Base-by-base conservation (phyloP, 2,797 vertebrate genomes). In the Myotis planiceps region DNA sequence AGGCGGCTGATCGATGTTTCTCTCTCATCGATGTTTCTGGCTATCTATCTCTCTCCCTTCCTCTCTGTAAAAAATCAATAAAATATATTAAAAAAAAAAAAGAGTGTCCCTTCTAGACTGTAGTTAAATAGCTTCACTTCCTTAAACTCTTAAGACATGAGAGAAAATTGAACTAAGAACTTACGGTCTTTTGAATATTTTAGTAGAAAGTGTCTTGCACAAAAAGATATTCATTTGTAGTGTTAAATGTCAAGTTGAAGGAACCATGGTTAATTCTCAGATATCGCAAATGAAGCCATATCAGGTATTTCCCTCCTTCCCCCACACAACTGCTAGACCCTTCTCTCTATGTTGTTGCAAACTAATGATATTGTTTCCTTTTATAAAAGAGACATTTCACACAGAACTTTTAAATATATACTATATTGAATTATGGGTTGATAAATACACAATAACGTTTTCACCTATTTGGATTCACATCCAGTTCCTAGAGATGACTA, bases 341-440 rank as follows among this genome's bases (percentile, higher is more conserved):
- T 45, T 66, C 47, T 58, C 18, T 71, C 34, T 34, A 19, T 16
- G 51, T 80, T 37, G 39, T 53, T 82, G 13, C 4, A 79, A 60
- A 84, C 7, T 74, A 74, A 7, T 84, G 21, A 72, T 63, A 12
- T 65, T 53, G 34, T 84, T 91, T 71, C 23, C 49, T 34, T 8
- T 72, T 58, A 3, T 42, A 55, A 93, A 86, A 94, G 16, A 76
- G 75, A 66, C 16, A 32, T 47, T 90, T 97, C 93, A 81, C 87
- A 72, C 14, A 42, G 25, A 8, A 83, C 13, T 32, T 91, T 88
- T 42, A 51, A 95, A 95, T 81, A 71, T 83, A 65, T 58, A 42
- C 42, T 42, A 1, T 85, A 1, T n/a, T 29, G 49, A 63, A 25
- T 37, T 68, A 32, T 37, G 27, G 6, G 29, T 90, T 8, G 78